phyloP scores from a whole-genome alignment of 2,888 invertebrate species.

The Trichopria drosophilae region DNA sequence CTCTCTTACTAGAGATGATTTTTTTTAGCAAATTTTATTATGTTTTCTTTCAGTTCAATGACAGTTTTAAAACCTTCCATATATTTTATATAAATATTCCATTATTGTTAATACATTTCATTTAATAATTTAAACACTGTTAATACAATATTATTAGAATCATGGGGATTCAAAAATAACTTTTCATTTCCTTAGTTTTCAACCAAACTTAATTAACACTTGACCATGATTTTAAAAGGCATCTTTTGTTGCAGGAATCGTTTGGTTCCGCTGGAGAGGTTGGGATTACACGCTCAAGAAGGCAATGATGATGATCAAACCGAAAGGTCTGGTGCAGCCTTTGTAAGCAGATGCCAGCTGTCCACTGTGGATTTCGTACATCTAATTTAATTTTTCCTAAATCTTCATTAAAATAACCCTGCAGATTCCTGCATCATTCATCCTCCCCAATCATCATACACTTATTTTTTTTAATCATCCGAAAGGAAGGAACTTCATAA shows the following conservation, averaged over 20 bases:
- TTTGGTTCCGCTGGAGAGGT: conserved; percentile 94
- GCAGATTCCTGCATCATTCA: too few species aligned
- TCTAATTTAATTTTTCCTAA: background rate
- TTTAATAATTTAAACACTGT: too few species aligned
- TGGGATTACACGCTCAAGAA: conserved; percentile 92
- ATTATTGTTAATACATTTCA: too few species aligned
- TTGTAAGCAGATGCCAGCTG: conserved; percentile 43
- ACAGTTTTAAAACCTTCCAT: background rate
- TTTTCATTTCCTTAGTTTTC: too few species aligned
- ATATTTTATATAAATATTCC: too few species aligned
- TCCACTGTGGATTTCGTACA: background rate
- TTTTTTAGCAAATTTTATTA: background rate
- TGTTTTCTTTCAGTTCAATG: background rate
- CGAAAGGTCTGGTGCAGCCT: conserved; percentile 66
- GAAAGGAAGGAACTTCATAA: conserved; percentile 31
- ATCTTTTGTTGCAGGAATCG: conserved; percentile 68
- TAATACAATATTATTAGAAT: too few species aligned
- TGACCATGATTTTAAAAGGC: conserved; percentile 4
- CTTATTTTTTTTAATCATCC: conserved; percentile 20
- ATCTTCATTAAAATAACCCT: background rate
- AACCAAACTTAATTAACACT: background rate
- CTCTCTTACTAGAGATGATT: too few species aligned
- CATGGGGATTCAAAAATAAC: too few species aligned
- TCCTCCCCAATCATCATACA: conserved; percentile 14
- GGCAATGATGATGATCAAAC: conserved; percentile 91